These are phyloP conservation scores for Drosophila tripunctata DNA, from an alignment of 2,888 invertebrate genomes.

Conservation along the genomic window DNA sequence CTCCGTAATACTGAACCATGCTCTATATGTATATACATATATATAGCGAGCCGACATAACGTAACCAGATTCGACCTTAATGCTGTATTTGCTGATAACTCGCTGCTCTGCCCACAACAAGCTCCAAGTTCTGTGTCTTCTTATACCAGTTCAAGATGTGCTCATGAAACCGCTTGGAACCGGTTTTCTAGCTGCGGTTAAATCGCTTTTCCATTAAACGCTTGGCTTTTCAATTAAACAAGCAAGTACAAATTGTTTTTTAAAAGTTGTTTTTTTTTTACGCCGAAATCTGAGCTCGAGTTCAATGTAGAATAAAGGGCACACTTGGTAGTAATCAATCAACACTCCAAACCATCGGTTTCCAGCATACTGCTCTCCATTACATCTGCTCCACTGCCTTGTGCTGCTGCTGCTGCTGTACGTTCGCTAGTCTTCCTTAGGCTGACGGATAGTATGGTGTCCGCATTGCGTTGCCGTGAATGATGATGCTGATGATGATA, in stretches of 20 bases:
- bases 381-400: neutral
- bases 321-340: too few relatives aligned
- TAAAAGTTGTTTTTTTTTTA: constrained; percentile 45
- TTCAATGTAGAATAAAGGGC: constrained; percentile 7
- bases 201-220: too few relatives aligned
- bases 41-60: constrained; percentile 15
- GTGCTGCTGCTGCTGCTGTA: neutral
- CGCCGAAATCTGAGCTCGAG: constrained; percentile 22
- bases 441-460: constrained; percentile 60
- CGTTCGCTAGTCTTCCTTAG: constrained; percentile 62
- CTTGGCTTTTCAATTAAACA: constrained; percentile 52
- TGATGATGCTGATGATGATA: constrained; percentile 42
- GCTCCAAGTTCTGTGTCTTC: constrained; percentile 26
- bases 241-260: constrained; percentile 50
- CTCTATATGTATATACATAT: constrained; percentile 42
- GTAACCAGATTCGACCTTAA: constrained; percentile 72
- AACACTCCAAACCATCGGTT: constrained; percentile 23
- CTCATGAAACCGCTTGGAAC: constrained; percentile 43
- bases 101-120: too few relatives aligned
- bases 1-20: constrained; percentile 59
- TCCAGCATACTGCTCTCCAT: neutral
- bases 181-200: too few relatives aligned
- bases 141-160: constrained; percentile 59
- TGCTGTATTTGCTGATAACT: constrained; percentile 76
- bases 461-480: constrained; percentile 32